Base-by-base conservation (phyloP, 2,113 vertebrate species). In the Phylloscopus trochiloides region DNA sequence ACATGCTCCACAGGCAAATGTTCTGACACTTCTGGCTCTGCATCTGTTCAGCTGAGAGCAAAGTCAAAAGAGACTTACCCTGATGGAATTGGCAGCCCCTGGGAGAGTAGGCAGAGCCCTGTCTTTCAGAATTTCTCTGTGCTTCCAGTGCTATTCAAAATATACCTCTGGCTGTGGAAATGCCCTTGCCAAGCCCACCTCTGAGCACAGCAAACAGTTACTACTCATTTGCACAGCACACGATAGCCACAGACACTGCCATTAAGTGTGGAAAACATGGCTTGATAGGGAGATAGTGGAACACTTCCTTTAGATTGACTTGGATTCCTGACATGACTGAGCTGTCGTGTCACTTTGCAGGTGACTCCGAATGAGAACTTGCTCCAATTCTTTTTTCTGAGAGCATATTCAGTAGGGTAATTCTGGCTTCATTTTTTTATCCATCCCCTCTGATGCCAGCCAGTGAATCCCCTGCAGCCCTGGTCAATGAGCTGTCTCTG, bases 281-380 rank as follows among this genome's bases (percentile, higher is more conserved):
- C 26, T 62, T 21, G 20, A 5, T 20, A n/a, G 40, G 74, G 52
- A 52, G 36, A 17, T 1, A 3, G 19, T 42, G 71, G 17, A 65
- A 45, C 1, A 0, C 18, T 85, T 76, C 4, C 42, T 51, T 66
- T 34, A 52, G 48, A 7, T 24, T n/a, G 40, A 16, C 34, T 70
- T 4, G 1, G 17, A 59, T 51, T 89, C 34, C 24, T 71, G 7
- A 54, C 7, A 1, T 0, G 0, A 7, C 32, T 14, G 17, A 52
- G 36, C 21, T 52, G 24, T 51, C 68, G 11, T 1, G 3, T 71
- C 22, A 12, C 25, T 83, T 82, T 72, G 10, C 16, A 55, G n/a
- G 28, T 66, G 63, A 45, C 6, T 42, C 26, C 3, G 0, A 32
- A 15, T 3, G 22, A 63, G 28, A 48, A 17, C 34, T 55, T 50